These are phyloP conservation scores for Salmo trutta DNA, from an alignment of 2,797 vertebrate species.

Conservation along the genomic window DNA sequence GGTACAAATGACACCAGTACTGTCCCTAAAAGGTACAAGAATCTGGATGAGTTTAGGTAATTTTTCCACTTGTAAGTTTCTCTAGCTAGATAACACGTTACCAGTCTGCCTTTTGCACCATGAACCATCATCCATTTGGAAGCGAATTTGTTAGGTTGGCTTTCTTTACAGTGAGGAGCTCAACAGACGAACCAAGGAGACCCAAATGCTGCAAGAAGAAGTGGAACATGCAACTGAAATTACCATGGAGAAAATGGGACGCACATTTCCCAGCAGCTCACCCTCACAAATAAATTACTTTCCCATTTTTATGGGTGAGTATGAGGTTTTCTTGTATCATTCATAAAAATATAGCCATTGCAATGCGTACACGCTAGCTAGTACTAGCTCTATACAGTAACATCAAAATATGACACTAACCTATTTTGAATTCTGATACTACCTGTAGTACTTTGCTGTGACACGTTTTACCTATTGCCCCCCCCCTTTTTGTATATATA, in stretches of 20 bases:
- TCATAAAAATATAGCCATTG: background rate
- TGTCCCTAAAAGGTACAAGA: conserved; percentile 39
- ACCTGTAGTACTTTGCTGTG: background rate
- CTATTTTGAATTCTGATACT: background rate
- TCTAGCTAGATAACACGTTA: background rate
- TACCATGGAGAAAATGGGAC: conserved; percentile 67
- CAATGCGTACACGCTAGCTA: background rate
- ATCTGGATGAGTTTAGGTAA: conserved; percentile 63
- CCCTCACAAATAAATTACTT: conserved; percentile 18
- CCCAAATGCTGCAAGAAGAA: conserved; percentile 72
- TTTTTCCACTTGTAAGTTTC: background rate
- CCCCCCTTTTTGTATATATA: too few species aligned
- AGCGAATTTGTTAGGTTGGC: background rate
- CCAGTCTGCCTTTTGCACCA: background rate
- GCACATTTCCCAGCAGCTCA: conserved; percentile 36
- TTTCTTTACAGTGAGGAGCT: conserved; percentile 71
- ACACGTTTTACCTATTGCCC: background rate
- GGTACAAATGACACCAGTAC: background rate
- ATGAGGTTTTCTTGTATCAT: background rate
- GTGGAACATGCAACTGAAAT: conserved; percentile 69
- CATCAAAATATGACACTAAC: background rate
- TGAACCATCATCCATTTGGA: background rate
- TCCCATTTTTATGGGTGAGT: conserved; percentile 37
- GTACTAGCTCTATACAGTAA: too few species aligned
- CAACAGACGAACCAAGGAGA: conserved; percentile 68